A percentile compares a stretch with the other conserved stretches of the same genome.
These are phyloP conservation scores for Nomada ruficornis DNA, from an alignment of 2,888 invertebrate genomes.

Conservation along the genomic window DNA sequence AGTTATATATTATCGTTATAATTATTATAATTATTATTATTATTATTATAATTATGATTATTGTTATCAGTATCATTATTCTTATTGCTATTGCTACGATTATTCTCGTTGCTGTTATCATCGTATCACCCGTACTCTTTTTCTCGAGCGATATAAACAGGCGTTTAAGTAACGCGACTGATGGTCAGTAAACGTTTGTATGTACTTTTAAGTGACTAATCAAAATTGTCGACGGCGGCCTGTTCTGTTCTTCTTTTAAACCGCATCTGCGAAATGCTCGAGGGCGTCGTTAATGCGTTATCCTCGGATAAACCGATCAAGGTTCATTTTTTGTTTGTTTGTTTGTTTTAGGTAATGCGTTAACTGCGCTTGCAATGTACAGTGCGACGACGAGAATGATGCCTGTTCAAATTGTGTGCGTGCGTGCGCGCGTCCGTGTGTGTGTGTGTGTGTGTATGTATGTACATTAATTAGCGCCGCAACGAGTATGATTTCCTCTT, in stretches of 20 bases:
- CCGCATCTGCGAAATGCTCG: constrained; percentile 2
- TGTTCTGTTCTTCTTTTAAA: background rate
- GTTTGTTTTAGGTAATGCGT: background rate
- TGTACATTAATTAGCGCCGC: constrained; percentile 20
- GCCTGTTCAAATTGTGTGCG: background rate
- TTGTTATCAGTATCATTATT: constrained; percentile 23
- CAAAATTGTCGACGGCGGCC: constrained; percentile 6
- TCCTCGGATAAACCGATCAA: background rate
- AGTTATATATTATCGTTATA: constrained; percentile 56
- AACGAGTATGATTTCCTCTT: constrained; percentile 20
- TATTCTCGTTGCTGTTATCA: constrained; percentile 52
- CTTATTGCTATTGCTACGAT: constrained; percentile 44
- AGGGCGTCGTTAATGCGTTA: constrained; percentile 9
- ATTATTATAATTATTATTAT: constrained; percentile 45
- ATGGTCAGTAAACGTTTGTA: constrained; percentile 36
- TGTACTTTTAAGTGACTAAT: constrained; percentile 17
- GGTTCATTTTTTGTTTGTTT: background rate
- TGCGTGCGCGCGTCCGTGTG: too few species aligned
- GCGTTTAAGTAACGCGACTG: constrained; percentile 10
- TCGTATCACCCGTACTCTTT: constrained; percentile 48
- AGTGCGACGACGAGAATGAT: constrained; percentile 6
- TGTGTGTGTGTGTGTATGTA: background rate
- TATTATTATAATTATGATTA: constrained; percentile 43
- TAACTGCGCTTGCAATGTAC: constrained; percentile 4
- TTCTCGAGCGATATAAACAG: constrained; percentile 24